A percentile compares a stretch with the other conserved stretches of the same genome.
Conservation (phyloP, 1,140 invertebrate genomes). For the Brachionus calyciflorus region DNA sequence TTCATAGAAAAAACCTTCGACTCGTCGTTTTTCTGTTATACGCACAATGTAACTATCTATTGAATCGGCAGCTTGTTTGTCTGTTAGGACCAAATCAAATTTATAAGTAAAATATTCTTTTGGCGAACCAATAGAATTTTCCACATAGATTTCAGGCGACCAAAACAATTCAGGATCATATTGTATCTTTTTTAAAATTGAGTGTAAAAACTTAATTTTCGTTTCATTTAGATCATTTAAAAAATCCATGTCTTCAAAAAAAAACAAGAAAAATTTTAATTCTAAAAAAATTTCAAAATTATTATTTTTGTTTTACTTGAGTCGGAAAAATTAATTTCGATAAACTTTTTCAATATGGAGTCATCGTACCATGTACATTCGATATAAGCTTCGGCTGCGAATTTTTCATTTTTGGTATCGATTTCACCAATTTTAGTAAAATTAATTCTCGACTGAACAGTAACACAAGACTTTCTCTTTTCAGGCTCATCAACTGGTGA, state of each 20-base stretch:
- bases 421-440: slow-evolving; percentile 49
- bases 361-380: slow-evolving; percentile 47
- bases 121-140: slow-evolving; percentile 30
- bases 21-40: slow-evolving; percentile 6
- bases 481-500: neutral
- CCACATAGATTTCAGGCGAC: slow-evolving; percentile 27
- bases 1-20: slow-evolving; percentile 42
- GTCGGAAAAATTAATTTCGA: slow-evolving; percentile 10
- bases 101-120: slow-evolving; percentile 4
- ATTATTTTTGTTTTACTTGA: neutral
- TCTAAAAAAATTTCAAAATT: neutral
- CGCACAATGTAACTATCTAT: slow-evolving; percentile 3
- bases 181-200: neutral
- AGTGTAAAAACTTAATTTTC: slow-evolving; percentile 26
- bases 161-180: slow-evolving; percentile 7
- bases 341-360: neutral
- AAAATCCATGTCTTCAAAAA: neutral
- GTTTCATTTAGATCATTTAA: slow-evolving; percentile 27
- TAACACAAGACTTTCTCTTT: neutral
- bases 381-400: slow-evolving; percentile 48
- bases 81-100: slow-evolving; percentile 3
- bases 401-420: slow-evolving; percentile 49
- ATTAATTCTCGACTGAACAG: slow-evolving; percentile 31
- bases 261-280: neutral
- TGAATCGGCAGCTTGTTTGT: neutral